A percentile compares a stretch with the other conserved stretches of the same genome.
phyloP scores from a whole-genome alignment of 2,113 vertebrate genomes.

The Garra rufa region DNA sequence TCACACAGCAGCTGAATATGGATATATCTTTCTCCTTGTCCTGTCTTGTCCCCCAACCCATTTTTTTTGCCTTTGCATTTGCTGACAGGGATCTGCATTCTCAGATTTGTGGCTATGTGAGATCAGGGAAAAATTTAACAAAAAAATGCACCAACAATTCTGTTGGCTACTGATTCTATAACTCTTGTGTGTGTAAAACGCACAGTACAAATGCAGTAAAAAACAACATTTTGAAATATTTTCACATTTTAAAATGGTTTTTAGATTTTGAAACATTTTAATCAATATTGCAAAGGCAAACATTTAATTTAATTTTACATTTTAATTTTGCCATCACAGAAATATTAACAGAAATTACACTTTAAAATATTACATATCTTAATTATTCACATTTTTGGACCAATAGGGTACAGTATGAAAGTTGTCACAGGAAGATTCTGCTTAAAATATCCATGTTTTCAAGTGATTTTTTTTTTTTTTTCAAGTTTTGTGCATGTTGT shows the following conservation, averaged over 20 bases:
- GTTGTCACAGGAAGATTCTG: background rate
- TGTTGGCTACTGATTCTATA: background rate
- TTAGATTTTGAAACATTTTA: no score
- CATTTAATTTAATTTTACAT: no score
- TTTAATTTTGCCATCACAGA: no score
- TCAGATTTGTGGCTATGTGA: background rate
- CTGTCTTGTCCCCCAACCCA: background rate
- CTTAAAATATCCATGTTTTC: background rate
- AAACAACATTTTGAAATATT: background rate
- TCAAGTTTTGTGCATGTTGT: no score
- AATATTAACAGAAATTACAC: no score
- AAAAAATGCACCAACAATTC: background rate
- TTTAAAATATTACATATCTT: no score
- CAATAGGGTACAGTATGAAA: no score
- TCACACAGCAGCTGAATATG: background rate
- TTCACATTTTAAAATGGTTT: background rate
- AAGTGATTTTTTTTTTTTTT: no score
- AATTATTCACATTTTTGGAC: no score
- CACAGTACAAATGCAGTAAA: no score
- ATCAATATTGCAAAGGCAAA: background rate
- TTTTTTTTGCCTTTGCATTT: background rate
- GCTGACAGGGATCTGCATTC: conserved; percentile 1
- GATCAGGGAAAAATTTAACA: background rate
- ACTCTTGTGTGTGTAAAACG: no score
- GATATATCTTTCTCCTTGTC: background rate